Percentiles rank a stretch among this genome's conserved stretches.
Evolutionary conservation across 1,140 invertebrate species (phyloP).

Genomic region (Drosophila carrolli): DNA sequence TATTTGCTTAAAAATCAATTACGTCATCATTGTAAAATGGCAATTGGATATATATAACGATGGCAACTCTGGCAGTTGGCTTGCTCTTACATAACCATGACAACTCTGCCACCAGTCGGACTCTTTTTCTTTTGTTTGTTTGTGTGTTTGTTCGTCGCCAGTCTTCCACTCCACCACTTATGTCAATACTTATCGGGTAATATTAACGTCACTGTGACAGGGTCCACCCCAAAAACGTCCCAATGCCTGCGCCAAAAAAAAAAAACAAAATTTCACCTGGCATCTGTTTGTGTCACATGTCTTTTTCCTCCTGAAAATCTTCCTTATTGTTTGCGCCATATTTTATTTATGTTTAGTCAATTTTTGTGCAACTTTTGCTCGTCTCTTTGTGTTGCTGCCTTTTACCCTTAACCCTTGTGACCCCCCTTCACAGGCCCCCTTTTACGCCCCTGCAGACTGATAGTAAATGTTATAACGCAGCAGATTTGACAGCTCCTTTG

Average conservation of each 20-base stretch:
- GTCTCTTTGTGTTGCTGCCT: slow-evolving; percentile 40
- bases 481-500: slow-evolving; percentile 53
- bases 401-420: slow-evolving; percentile 23
- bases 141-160: slow-evolving; percentile 35
- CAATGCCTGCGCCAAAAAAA: background rate
- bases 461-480: slow-evolving; percentile 50
- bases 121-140: slow-evolving; percentile 24
- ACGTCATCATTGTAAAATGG: slow-evolving; percentile 81
- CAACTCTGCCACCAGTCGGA: slow-evolving; percentile 2
- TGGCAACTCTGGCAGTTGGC: slow-evolving; percentile 26
- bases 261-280: slow-evolving; percentile 41
- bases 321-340: slow-evolving; percentile 64
- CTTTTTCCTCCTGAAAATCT: slow-evolving; percentile 32
- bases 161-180: slow-evolving; percentile 33
- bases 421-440: background rate
- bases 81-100: slow-evolving; percentile 3
- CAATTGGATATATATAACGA: slow-evolving; percentile 60
- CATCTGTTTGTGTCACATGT: slow-evolving; percentile 63
- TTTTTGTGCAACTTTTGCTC: slow-evolving; percentile 72
- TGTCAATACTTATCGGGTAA: slow-evolving; percentile 77
- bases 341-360: slow-evolving; percentile 81
- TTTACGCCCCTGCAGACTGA: background rate
- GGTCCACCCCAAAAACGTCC: background rate
- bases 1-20: slow-evolving; percentile 84
- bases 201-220: slow-evolving; percentile 71